Evolutionary conservation across 2,113 vertebrate species (phyloP), one percentile per base, ranked within the genome.

Genomic region (Rhinogobius similis): DNA sequence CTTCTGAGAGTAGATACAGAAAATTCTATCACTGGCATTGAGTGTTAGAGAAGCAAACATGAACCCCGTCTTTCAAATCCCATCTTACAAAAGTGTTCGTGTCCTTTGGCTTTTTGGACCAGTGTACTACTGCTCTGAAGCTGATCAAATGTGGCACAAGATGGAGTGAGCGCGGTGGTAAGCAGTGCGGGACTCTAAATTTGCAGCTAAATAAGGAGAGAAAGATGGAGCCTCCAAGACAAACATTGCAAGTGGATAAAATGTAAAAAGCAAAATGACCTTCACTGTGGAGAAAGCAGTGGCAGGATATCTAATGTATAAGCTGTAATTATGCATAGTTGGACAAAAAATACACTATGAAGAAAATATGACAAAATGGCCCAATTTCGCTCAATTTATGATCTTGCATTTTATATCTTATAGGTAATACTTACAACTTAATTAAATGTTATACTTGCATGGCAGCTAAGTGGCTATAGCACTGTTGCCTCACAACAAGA

Each of bases 91-190:
- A 29, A 39, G 72, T 0, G 11, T 64, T 48, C 12, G 72, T 68
- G 68, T 87, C 78, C 63, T 80, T 76, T 76, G 73, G 78, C 78
- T 80, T 58, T 58, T 58, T 16, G 55, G 12, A 8, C 26, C 53
- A 26, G 24, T 4, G 20, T n/a, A 71, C 56, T 53, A 32, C 58
- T 18, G 14, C 44, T 44, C 0, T 82, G 79, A 89, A 36, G 70
- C 79, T 84, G 79, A 86, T 70, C 72, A 41, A 76, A 50, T 14
- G 67, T 82, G 88, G 83, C 83, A 77, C 67, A 32, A 58, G 65
- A 81, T 46, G 72, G 16, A 67, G 52, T 70, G 65, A 83, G 82
- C 12, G 12, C 13, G 6, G 55, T 16, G 75, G 72, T 58, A 64
- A 68, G 23, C n/a, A 29, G 29, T 64, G 76, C 68, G 27, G 29